Percentiles rank a stretch among this genome's conserved stretches.
Conservation (phyloP, 2,113 vertebrate genomes). For the Tenebrosternarchus preto region DNA sequence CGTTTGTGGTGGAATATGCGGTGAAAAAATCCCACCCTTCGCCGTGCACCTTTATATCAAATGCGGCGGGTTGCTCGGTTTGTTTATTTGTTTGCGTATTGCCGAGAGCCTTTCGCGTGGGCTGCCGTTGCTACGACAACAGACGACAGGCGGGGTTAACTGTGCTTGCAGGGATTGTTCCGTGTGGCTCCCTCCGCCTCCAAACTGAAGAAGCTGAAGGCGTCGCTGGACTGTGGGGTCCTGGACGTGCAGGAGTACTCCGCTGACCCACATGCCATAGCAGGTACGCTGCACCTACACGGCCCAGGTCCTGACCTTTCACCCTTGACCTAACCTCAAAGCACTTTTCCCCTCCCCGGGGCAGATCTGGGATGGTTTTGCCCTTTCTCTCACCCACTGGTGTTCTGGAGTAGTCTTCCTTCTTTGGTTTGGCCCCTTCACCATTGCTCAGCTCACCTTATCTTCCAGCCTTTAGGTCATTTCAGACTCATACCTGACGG, state of each 20-base stretch:
- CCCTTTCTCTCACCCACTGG: too few relatives aligned
- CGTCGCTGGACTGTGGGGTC: conserved; percentile 94
- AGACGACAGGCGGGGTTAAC: conserved; percentile 43
- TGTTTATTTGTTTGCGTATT: background rate
- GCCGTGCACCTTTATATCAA: background rate
- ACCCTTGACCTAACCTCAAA: conserved; percentile 27
- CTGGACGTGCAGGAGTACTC: conserved; percentile 97
- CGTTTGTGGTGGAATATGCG: background rate
- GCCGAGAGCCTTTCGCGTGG: background rate
- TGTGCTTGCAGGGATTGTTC: conserved; percentile 87
- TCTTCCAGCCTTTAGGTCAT: conserved; percentile 34
- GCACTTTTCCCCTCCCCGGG: too few relatives aligned
- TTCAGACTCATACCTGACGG: conserved; percentile 19
- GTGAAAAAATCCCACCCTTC: conserved; percentile 4
- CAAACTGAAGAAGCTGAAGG: conserved; percentile 98
- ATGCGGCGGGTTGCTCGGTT: background rate
- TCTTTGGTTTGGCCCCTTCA: background rate
- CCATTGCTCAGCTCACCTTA: conserved; percentile 1
- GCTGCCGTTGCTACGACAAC: conserved; percentile 20
- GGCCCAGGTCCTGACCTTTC: background rate
- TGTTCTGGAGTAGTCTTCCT: too few relatives aligned
- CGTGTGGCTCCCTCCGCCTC: conserved; percentile 95
- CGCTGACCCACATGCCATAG: conserved; percentile 92
- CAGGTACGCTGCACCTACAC: conserved; percentile 77
- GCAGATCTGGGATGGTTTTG: too few relatives aligned